These are phyloP conservation scores for Frankliniella fusca DNA, from an alignment of 2,888 invertebrate species.

Conservation along the genomic window DNA sequence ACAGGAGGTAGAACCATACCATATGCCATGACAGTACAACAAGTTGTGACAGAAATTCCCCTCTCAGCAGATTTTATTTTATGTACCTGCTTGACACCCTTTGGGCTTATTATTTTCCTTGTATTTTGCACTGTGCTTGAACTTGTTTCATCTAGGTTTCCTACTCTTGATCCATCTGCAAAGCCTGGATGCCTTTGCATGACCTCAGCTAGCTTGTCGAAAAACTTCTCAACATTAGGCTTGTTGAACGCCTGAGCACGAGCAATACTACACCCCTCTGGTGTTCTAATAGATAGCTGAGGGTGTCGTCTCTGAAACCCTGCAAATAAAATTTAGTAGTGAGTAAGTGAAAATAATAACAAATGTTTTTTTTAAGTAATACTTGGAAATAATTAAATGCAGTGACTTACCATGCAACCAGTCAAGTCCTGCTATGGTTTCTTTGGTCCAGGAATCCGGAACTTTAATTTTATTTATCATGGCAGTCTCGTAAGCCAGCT, in stretches of 20 bases:
- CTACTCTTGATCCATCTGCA: conserved; percentile 38
- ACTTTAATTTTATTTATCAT: conserved; percentile 34
- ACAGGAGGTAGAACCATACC: conserved; percentile 46
- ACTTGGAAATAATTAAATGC: too few relatives aligned
- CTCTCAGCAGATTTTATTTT: not conserved
- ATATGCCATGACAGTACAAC: conserved; percentile 43
- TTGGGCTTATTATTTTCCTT: conserved; percentile 39
- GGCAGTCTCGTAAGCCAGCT: conserved; percentile 38
- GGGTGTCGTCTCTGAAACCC: not conserved
- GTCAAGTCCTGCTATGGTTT: too few relatives aligned
- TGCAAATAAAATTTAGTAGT: not conserved
- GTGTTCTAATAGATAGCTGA: not conserved
- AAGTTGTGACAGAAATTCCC: conserved; percentile 41
- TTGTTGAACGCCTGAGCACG: not conserved
- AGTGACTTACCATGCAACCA: not conserved
- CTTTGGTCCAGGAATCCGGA: too few relatives aligned
- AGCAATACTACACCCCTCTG: not conserved
- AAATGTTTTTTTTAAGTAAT: too few relatives aligned
- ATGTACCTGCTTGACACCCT: conserved; percentile 34
- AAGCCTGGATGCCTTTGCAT: conserved; percentile 37
- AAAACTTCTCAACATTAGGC: not conserved
- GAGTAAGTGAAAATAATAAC: not conserved
- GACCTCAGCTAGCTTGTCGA: conserved; percentile 40
- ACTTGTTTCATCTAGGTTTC: conserved; percentile 38
- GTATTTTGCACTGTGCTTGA: conserved; percentile 39